Evolutionary conservation across 2,113 vertebrate genomes (phyloP), one percentile per base, ranked within the genome.

Genomic region (Vulpes vulpes): DNA sequence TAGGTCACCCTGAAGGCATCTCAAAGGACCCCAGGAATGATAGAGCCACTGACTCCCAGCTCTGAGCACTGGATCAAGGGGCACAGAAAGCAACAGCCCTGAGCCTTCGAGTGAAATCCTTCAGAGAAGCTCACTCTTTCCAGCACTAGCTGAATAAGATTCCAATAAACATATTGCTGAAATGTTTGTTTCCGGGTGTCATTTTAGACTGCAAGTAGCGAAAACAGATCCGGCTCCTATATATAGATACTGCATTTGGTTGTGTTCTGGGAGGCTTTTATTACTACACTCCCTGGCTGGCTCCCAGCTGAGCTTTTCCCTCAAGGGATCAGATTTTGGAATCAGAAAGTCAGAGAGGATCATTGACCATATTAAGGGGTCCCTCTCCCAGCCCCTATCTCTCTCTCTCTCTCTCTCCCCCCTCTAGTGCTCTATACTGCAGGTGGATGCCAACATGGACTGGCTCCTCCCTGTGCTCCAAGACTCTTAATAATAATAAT

Each of bases 131-230:
- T 92, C 87, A 35, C 51, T 95, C 91, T 96, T 95, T 78, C 71
- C 91, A 96, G 91, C 92, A 94, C 76, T 76, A 79, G 85, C 82
- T 74, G 59, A 51, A 19, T 93, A 86, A 35, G 94, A 97, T 35
- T 78, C 95, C 94, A 93, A 94, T 90, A 95, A 97, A 88, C 85
- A 97, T 93, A 95, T 97, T 97, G 98, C 96, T 94, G 96, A 98
- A 90, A 81, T 97, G 11, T 98, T 98, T 98, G 92, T 96, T 98
- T 95, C 94, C 1, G 49, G 89, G 93, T 97, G 97, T 98, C 89
- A 38, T 95, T 97, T 92, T 96, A 85, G 94, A 95, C 96, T 97
- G 93, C 8, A 35, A 98, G 97, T 0, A 1, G 95, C 96, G 94
- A 89, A 94, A 91, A 88, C 94, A 67, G 73, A 93, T 91, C 92